A percentile compares a stretch with the other conserved stretches of the same genome.
These are phyloP conservation scores for Dryobates pubescens DNA, from an alignment of 2,797 vertebrate species.

Conservation along the genomic window DNA sequence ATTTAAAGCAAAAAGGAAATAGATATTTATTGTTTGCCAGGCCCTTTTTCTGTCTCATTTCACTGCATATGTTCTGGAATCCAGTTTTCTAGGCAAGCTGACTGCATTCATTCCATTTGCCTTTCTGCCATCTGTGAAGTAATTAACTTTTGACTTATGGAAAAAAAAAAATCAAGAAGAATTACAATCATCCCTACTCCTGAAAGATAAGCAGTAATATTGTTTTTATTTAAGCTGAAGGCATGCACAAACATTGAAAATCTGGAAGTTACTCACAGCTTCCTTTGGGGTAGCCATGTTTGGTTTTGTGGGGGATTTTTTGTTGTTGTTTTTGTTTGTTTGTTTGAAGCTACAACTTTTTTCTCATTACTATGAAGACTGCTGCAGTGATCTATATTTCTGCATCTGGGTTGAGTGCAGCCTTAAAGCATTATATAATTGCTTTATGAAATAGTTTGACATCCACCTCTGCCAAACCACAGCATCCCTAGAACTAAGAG, in stretches of 20 bases:
- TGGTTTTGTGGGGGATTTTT: too few relatives aligned
- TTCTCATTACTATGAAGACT: not conserved
- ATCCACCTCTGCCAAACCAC: not conserved
- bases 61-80: slow-evolving; percentile 63
- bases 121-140: slow-evolving; percentile 67
- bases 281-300: slow-evolving; percentile 5
- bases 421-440: not conserved
- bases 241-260: not conserved
- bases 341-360: not conserved
- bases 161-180: slow-evolving; percentile 48
- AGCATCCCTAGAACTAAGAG: not conserved
- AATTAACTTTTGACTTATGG: slow-evolving; percentile 70
- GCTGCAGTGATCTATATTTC: not conserved
- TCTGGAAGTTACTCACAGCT: not conserved
- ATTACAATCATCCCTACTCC: slow-evolving; percentile 24
- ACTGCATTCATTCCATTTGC: slow-evolving; percentile 42
- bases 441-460: not conserved
- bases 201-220: slow-evolving; percentile 35
- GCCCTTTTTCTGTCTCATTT: slow-evolving; percentile 69
- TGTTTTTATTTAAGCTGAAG: not conserved
- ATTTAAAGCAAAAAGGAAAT: slow-evolving; percentile 58
- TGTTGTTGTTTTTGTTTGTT: not conserved
- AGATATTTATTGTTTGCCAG: slow-evolving; percentile 63
- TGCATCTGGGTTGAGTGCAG: not conserved
- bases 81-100: slow-evolving; percentile 57